Evolutionary conservation across 2,113 vertebrate genomes (phyloP), one percentile per base, ranked within the genome.

Genomic region (Rhea americana): DNA sequence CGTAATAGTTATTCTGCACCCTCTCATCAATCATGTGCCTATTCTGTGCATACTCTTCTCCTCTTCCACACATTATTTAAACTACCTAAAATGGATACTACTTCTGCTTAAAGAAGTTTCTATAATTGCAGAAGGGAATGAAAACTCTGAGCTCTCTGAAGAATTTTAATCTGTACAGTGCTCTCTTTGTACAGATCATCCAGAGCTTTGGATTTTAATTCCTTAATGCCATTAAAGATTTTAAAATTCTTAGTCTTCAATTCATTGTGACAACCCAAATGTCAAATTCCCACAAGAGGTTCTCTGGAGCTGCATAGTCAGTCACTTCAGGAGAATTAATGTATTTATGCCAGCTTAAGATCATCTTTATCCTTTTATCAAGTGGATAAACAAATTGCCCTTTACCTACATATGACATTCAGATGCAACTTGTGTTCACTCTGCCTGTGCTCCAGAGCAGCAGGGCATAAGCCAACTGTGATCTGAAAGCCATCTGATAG

Each of bases 1-100:
- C 21, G 37, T 73, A 87, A 89, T 19, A 75, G 91, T 73, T 70
- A 66, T 62, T 76, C 84, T 92, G 87, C 87, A 87, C 82, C 71
- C 62, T 68, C 71, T 62, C 84, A 93, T 93, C 59, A 89, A 53
- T 96, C 89, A 58, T 11, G 5, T 5, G 41, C 9, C 43, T 79
- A 47, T 61, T 78, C 73, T 47, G n/a, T 26, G 25, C 37, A 81
- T 16, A 45, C 10, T 43, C 43, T 16, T 39, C 48, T 87, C 19
- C 61, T 77, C 56, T 73, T 93, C 72, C 78, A 73, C 73, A 79
- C 2, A 0, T 51, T 47, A 71, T 81, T 84, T 93, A 84, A 78
- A 82, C 28, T 20, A 41, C 20, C 55, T 50, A 70, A 89, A 91
- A 18, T 0, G 0, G 66, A 61, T 32, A 65, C 15, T 89, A 50